These are phyloP conservation scores for Phoxinus dragarum DNA, from an alignment of 2,797 vertebrate genomes.

Conservation along the genomic window DNA sequence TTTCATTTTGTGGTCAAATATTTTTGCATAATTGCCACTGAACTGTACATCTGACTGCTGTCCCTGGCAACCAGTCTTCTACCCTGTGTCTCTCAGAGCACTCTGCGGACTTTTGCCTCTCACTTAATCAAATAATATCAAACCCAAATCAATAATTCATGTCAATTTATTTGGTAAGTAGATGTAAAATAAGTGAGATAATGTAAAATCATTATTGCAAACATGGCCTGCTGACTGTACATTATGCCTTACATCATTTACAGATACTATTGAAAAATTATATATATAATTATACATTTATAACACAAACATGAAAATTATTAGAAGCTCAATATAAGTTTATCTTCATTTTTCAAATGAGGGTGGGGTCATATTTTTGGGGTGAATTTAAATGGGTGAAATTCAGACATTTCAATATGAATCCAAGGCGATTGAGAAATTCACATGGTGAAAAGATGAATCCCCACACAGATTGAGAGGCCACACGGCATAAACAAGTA, in stretches of 20 bases:
- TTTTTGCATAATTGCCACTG: background rate
- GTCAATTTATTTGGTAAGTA: background rate
- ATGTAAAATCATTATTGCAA: background rate
- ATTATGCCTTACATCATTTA: background rate
- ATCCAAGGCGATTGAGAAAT: too few species aligned
- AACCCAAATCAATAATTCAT: constrained; percentile 12
- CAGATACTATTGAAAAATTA: background rate
- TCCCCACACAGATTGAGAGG: too few species aligned
- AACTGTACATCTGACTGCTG: background rate
- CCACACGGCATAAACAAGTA: too few species aligned
- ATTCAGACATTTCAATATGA: too few species aligned
- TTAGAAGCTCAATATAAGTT: too few species aligned
- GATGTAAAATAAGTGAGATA: background rate
- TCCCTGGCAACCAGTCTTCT: background rate
- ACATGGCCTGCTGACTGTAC: background rate
- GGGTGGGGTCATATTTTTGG: too few species aligned
- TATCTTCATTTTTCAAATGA: too few species aligned
- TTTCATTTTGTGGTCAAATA: constrained; percentile 14
- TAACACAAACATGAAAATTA: background rate
- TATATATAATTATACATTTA: background rate
- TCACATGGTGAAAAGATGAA: too few species aligned
- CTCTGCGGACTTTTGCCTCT: constrained; percentile 4
- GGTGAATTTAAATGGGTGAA: too few species aligned
- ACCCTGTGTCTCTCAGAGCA: background rate
- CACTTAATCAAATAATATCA: background rate